Conservation (phyloP, 2,888 invertebrate genomes). For the Leptinotarsa haldemani region DNA sequence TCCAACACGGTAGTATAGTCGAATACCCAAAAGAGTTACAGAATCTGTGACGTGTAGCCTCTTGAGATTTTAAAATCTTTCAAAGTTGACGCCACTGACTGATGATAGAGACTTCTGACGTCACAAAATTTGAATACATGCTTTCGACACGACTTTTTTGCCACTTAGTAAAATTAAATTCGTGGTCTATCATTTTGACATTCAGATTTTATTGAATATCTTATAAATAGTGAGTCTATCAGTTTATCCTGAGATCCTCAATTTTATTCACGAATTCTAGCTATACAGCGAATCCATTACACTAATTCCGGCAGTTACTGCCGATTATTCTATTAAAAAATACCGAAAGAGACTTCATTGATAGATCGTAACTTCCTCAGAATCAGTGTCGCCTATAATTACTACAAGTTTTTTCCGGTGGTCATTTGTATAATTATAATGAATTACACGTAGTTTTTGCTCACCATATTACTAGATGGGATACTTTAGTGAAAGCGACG, state of each 20-base stretch:
- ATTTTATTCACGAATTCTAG: not conserved
- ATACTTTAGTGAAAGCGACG: conserved; percentile 36
- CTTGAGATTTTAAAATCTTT: too few relatives aligned
- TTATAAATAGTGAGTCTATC: not conserved
- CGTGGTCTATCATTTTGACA: too few relatives aligned
- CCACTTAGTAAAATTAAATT: too few relatives aligned
- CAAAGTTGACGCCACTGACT: too few relatives aligned
- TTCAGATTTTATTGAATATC: not conserved
- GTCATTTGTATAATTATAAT: conserved; percentile 29
- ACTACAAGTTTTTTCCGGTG: conserved; percentile 29
- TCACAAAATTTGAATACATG: too few relatives aligned
- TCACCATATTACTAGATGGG: conserved; percentile 24
- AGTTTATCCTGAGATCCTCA: not conserved
- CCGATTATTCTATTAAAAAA: conserved; percentile 11
- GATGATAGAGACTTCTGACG: too few relatives aligned
- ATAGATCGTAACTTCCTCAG: conserved; percentile 26
- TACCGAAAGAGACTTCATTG: conserved; percentile 17
- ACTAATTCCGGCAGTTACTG: conserved; percentile 5
- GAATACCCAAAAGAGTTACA: too few relatives aligned
- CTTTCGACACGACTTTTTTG: too few relatives aligned
- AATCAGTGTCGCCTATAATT: conserved; percentile 31
- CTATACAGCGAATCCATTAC: not conserved
- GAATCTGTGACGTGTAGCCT: too few relatives aligned
- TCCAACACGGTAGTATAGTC: too few relatives aligned
- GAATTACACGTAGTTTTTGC: conserved; percentile 28